A percentile compares a stretch with the other conserved stretches of the same genome.
phyloP scores from a whole-genome alignment of 1,140 invertebrate species.

The Drosophila micromelanica region DNA sequence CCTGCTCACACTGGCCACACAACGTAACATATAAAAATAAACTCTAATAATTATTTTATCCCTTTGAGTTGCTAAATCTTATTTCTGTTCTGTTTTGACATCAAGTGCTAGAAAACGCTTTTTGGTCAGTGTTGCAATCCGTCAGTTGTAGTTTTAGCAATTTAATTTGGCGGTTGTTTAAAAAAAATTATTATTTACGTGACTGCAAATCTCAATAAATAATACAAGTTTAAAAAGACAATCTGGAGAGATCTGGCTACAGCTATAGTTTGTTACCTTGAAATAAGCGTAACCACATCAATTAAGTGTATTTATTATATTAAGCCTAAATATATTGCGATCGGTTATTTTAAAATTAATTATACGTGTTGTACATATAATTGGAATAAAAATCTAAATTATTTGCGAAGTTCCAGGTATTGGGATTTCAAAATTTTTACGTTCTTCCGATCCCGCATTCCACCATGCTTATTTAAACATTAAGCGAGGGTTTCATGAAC shows the following conservation, averaged over 20 bases:
- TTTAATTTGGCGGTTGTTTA: conserved; percentile 1
- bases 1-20: conserved; percentile 27
- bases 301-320: too few species aligned
- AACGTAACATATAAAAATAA: conserved; percentile 28
- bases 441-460: conserved; percentile 15
- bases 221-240: too few species aligned
- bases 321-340: neutral
- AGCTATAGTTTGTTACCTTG: too few species aligned
- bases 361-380: neutral
- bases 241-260: too few species aligned
- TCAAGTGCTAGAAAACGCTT: conserved; percentile 15
- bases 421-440: neutral
- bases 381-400: neutral
- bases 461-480: neutral
- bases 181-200: neutral
- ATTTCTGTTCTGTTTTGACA: neutral
- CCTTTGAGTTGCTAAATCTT: neutral
- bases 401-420: neutral
- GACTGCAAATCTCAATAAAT: neutral
- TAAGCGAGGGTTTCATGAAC: neutral
- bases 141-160: neutral
- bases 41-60: neutral
- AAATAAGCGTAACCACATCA: neutral
- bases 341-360: neutral
- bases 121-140: neutral